Percentiles rank a stretch among this genome's conserved stretches.
Evolutionary conservation across 2,888 invertebrate genomes (phyloP).

Genomic region (Trichopoda pennipes): DNA sequence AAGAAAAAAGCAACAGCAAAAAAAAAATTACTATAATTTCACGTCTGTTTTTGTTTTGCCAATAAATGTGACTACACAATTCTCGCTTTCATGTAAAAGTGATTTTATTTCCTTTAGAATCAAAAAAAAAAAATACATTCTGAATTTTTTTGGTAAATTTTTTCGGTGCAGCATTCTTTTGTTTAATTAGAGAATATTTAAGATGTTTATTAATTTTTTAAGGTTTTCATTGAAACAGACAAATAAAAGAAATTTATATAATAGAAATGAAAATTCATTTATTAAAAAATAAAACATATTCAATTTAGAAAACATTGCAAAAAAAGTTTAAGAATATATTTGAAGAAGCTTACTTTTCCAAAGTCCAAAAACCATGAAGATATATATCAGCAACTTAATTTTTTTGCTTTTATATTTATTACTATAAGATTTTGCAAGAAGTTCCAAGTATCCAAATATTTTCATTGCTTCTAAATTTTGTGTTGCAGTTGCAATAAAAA

Average conservation of each 20-base stretch:
- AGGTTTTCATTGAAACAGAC: slow-evolving; percentile 16
- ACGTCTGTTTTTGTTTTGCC: slow-evolving; percentile 65
- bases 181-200: slow-evolving; percentile 36
- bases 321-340: too few species aligned
- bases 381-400: too few species aligned
- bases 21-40: slow-evolving; percentile 51
- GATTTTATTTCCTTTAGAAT: slow-evolving; percentile 55
- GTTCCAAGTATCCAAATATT: too few species aligned
- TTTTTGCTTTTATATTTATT: too few species aligned
- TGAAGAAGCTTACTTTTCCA: too few species aligned
- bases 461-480: too few species aligned
- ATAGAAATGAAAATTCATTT: not conserved
- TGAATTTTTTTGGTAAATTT: slow-evolving; percentile 1
- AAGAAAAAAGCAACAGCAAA: not conserved
- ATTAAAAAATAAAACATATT: not conserved
- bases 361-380: too few species aligned
- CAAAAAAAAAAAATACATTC: not conserved
- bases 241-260: not conserved
- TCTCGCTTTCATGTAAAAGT: slow-evolving; percentile 46
- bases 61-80: slow-evolving; percentile 68
- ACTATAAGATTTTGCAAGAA: too few species aligned
- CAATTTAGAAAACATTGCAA: too few species aligned
- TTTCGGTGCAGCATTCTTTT: slow-evolving; percentile 38
- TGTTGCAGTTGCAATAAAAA: too few species aligned
- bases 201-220: slow-evolving; percentile 22